Evolutionary conservation across 2,888 invertebrate species (phyloP).

Genomic region (Timema cristinae): DNA sequence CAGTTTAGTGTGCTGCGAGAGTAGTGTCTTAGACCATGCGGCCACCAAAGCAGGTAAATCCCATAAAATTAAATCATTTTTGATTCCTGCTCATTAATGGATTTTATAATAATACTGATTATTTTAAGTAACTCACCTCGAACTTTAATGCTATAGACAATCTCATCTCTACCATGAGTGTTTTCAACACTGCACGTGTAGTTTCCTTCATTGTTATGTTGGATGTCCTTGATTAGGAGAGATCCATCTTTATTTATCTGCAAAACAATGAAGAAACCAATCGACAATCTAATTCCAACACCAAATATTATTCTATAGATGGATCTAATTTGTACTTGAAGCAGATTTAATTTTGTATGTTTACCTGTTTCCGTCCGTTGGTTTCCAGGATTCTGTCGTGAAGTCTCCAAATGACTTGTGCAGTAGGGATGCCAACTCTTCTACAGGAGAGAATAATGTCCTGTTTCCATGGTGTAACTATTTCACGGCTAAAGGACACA

Average conservation of each 20-base stretch:
- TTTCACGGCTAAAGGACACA: slow-evolving; percentile 77
- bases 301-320: neutral
- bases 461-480: slow-evolving; percentile 83
- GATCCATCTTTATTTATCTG: slow-evolving; percentile 56
- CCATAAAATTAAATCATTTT: too few species aligned
- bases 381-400: slow-evolving; percentile 71
- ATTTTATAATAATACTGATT: too few species aligned
- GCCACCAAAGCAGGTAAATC: too few species aligned
- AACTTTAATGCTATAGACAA: slow-evolving; percentile 66
- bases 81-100: too few species aligned
- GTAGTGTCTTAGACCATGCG: too few species aligned
- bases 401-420: slow-evolving; percentile 73
- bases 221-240: slow-evolving; percentile 69
- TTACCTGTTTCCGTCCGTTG: slow-evolving; percentile 42
- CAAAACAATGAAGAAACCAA: slow-evolving; percentile 24
- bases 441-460: slow-evolving; percentile 78
- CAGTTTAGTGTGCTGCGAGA: too few species aligned
- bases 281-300: slow-evolving; percentile 39
- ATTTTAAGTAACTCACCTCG: slow-evolving; percentile 43
- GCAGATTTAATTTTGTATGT: neutral
- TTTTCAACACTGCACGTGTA: slow-evolving; percentile 87
- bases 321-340: slow-evolving; percentile 1
- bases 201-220: slow-evolving; percentile 81
- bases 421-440: slow-evolving; percentile 77
- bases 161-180: slow-evolving; percentile 75